These are phyloP conservation scores for Plutomurus gul DNA, from an alignment of 1,140 invertebrate genomes.

Conservation along the genomic window DNA sequence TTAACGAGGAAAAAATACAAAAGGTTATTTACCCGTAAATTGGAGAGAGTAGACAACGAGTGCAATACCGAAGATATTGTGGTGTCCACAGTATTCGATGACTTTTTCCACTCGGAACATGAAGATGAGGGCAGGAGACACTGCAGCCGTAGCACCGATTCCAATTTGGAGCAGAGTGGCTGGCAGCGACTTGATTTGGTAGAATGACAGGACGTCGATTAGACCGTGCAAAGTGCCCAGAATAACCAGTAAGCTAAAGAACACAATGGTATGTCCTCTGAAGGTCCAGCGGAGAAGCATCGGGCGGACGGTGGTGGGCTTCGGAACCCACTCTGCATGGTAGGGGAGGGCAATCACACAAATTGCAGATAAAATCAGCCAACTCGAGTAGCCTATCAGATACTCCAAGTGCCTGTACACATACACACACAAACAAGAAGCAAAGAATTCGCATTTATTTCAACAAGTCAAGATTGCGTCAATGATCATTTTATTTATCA, in stretches of 20 bases:
- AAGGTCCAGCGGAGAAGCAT: slow-evolving; percentile 46
- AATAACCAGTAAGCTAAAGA: slow-evolving; percentile 42
- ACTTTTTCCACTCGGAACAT: slow-evolving; percentile 53
- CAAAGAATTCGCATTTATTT: background rate
- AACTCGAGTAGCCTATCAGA: slow-evolving; percentile 35
- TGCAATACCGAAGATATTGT: slow-evolving; percentile 49
- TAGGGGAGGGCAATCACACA: slow-evolving; percentile 38
- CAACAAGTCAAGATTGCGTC: background rate
- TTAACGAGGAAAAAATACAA: background rate
- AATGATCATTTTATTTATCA: background rate
- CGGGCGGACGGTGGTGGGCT: slow-evolving; percentile 42
- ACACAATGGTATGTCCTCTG: slow-evolving; percentile 42
- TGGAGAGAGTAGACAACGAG: slow-evolving; percentile 51
- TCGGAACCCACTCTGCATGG: slow-evolving; percentile 53
- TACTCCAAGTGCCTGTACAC: slow-evolving; percentile 49
- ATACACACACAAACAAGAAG: background rate
- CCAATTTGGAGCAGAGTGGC: slow-evolving; percentile 44
- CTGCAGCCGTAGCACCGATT: slow-evolving; percentile 44
- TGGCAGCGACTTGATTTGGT: slow-evolving; percentile 43
- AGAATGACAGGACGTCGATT: slow-evolving; percentile 44
- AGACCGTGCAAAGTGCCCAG: slow-evolving; percentile 46
- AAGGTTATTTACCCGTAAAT: slow-evolving; percentile 44
- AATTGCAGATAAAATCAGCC: slow-evolving; percentile 38
- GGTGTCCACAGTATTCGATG: slow-evolving; percentile 52
- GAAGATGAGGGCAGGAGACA: slow-evolving; percentile 45